Evolutionary conservation across 1,140 invertebrate genomes (phyloP), one percentile per base, ranked within the genome.

Genomic region (Contarinia nasturtii): DNA sequence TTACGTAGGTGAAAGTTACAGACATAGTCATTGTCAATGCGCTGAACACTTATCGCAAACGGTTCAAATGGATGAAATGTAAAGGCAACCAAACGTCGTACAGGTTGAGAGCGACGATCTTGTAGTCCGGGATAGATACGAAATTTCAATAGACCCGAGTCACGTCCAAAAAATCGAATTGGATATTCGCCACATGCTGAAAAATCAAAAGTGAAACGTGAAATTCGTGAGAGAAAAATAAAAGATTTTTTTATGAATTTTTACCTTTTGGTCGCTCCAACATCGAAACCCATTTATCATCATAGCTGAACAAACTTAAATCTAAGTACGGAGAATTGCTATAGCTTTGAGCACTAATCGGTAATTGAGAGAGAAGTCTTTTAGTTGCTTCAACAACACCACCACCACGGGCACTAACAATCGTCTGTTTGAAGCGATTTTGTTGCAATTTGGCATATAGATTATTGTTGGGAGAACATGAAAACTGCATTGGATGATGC

Each of bases 1-100:
- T 66, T 67, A 54, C 77, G 73, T 48, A 96, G 73, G 58, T 97
- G 93, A 67, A 96, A 91, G 71, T 94, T 94, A 36, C 95, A 88
- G 51, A 91, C 82, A 64, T 96, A 96, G 61, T 94, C 88, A n/a
- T 87, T 75, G 68, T 93, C 90, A 12, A 87, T 90, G 55, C 91
- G 69, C 64, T 96, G 92, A 17, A 96, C 89, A 56, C 89, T 95
- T 47, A 97, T 90, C 8, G 88, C 85, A 66, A 97, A 93, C 8
- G 93, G 93, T 67, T 96, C 90, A 33, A 79, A 86, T 0, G 92
- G 93, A 69, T 97, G 93, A 65, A 94, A 96, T n/a, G 87, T 94
- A 63, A 95, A 96, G 8, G 92, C 90, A n/a, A 95, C 91, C 1
- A 96, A 70, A 52, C 89, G 64, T 54, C 86, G 70, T 10, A 80